Percentiles rank a stretch among this genome's conserved stretches.
Evolutionary conservation across 2,113 vertebrate genomes (phyloP).

Genomic region (Silurus asotus): DNA sequence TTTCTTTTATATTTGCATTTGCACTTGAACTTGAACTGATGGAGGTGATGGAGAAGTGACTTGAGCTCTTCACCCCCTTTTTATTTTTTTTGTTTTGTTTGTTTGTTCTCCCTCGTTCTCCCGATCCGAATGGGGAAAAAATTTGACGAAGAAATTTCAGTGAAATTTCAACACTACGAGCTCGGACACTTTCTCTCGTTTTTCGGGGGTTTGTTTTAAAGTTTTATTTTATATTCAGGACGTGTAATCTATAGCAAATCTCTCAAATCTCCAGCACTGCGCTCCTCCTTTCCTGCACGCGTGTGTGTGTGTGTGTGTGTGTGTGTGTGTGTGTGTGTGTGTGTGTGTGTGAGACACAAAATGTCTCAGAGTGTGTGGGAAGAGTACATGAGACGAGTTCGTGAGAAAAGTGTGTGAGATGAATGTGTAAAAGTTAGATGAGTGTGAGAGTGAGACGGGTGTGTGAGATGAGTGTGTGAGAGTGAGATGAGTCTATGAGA

Average conservation of each 20-base stretch:
- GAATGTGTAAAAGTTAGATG: too few species aligned
- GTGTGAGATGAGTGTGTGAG: too few species aligned
- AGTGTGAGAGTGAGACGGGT: too few species aligned
- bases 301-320: neutral
- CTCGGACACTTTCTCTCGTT: neutral
- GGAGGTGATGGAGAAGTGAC: conserved; percentile 36
- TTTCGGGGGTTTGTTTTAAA: neutral
- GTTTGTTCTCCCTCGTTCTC: neutral
- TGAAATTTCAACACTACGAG: conserved; percentile 42
- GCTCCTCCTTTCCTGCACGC: neutral
- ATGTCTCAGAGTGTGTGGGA: neutral
- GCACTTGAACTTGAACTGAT: conserved; percentile 71
- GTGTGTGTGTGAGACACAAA: neutral
- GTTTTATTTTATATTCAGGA: neutral
- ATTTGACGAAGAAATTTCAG: conserved; percentile 9
- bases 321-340: neutral
- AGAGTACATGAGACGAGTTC: too few species aligned
- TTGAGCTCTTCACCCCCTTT: neutral
- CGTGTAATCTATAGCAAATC: neutral
- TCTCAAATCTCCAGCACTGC: neutral
- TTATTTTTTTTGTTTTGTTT: conserved; percentile 1
- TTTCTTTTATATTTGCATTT: neutral
- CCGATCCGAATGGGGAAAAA: neutral
- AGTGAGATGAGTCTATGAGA: too few species aligned
- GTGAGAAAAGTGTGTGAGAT: too few species aligned